These are phyloP conservation scores for Tenthredo mesomela DNA, from an alignment of 2,888 invertebrate genomes.

Conservation along the genomic window DNA sequence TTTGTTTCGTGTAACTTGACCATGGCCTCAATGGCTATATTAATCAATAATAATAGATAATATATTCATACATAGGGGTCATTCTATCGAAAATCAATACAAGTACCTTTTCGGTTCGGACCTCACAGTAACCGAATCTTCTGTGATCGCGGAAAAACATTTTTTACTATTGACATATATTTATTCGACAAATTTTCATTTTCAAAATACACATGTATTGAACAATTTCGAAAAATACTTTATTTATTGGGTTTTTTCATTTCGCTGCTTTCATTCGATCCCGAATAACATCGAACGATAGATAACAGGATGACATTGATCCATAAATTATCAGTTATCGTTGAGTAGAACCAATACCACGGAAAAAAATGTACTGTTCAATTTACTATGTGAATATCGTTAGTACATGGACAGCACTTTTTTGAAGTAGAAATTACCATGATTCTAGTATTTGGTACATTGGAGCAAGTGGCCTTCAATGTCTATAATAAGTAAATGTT, in stretches of 20 bases:
- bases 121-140: background rate
- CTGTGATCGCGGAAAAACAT: background rate
- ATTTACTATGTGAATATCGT: no score
- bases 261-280: background rate
- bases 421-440: no score
- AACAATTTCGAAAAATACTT: background rate
- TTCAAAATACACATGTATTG: background rate
- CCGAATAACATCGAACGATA: background rate
- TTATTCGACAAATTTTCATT: background rate
- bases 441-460: no score
- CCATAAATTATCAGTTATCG: background rate
- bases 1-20: conserved; percentile 16
- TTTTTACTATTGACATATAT: background rate
- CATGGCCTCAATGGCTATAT: background rate
- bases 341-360: background rate
- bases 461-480: no score
- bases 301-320: background rate
- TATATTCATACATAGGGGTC: background rate
- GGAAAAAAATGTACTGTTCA: no score
- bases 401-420: no score
- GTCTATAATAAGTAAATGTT: no score
- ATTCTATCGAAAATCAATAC: background rate
- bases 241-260: background rate
- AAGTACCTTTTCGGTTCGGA: background rate
- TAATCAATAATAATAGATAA: background rate